Evolutionary conservation across 2,888 invertebrate species (phyloP).

Genomic region (Erpobdella octoculata): DNA sequence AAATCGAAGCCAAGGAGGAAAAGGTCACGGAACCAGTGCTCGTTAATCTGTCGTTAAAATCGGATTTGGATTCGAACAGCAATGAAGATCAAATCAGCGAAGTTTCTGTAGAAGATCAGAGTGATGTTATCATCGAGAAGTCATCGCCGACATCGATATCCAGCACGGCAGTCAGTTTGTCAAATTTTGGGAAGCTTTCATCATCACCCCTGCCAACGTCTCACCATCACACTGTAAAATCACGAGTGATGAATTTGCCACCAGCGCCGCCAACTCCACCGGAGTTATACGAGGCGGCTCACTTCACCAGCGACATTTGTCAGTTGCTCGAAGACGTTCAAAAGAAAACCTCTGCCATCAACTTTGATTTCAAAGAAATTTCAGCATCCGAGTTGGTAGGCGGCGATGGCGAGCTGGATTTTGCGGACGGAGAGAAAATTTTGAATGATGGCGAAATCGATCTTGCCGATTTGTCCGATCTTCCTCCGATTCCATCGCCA

Average conservation of each 20-base stretch:
- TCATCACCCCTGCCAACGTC: neutral
- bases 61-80: neutral
- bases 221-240: neutral
- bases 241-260: neutral
- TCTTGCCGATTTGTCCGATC: neutral
- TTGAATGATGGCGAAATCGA: neutral
- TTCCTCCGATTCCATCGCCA: conserved; percentile 20
- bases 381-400: neutral
- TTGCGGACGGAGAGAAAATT: neutral
- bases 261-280: conserved; percentile 18
- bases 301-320: neutral
- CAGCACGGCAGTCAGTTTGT: neutral
- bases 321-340: conserved; percentile 10
- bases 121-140: neutral
- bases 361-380: neutral
- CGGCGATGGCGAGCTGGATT: neutral
- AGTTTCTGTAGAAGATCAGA: neutral
- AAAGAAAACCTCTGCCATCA: conserved; percentile 7
- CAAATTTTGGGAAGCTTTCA: too few species aligned
- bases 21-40: neutral
- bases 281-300: conserved; percentile 2
- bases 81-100: too few species aligned
- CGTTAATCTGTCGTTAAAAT: neutral
- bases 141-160: neutral
- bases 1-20: conserved; percentile 2